Conservation (phyloP, 2,797 vertebrate species). For the Rhyacichthys aspro region DNA sequence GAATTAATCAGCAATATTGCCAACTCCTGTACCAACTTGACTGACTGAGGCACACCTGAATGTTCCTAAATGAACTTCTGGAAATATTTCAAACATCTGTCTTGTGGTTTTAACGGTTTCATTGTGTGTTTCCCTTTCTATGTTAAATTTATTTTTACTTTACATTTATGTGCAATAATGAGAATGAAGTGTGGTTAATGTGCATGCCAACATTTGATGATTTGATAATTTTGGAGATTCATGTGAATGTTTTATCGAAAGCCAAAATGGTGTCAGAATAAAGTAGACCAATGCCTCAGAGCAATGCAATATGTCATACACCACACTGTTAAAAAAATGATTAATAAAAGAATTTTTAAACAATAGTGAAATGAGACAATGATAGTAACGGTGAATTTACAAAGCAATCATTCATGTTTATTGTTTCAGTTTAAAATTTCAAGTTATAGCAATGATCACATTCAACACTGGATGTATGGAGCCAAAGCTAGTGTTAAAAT, state of each 20-base stretch:
- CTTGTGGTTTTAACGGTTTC: slow-evolving; percentile 36
- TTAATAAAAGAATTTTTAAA: slow-evolving; percentile 16
- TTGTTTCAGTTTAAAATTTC: background rate
- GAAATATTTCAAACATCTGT: slow-evolving; percentile 27
- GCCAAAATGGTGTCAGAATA: slow-evolving; percentile 41
- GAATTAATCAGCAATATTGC: slow-evolving; percentile 72
- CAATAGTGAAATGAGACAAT: slow-evolving; percentile 20
- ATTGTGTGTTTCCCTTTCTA: slow-evolving; percentile 27
- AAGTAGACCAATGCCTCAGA: slow-evolving; percentile 47
- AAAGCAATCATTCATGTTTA: slow-evolving; percentile 2
- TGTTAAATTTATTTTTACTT: slow-evolving; percentile 22
- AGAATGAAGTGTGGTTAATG: slow-evolving; percentile 31
- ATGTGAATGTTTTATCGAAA: slow-evolving; percentile 43
- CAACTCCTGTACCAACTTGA: slow-evolving; percentile 56
- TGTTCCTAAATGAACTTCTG: slow-evolving; percentile 62
- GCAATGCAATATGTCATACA: slow-evolving; percentile 48
- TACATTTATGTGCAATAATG: slow-evolving; percentile 26
- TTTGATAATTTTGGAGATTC: slow-evolving; percentile 25
- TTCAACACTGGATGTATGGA: background rate
- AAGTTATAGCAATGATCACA: background rate
- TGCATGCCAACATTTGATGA: slow-evolving; percentile 41
- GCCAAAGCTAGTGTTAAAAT: background rate
- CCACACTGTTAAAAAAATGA: slow-evolving; percentile 25
- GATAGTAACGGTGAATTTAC: slow-evolving; percentile 41
- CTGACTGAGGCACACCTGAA: slow-evolving; percentile 63